These are phyloP conservation scores for Julus scanicus DNA, from an alignment of 2,888 invertebrate genomes.

Conservation along the genomic window DNA sequence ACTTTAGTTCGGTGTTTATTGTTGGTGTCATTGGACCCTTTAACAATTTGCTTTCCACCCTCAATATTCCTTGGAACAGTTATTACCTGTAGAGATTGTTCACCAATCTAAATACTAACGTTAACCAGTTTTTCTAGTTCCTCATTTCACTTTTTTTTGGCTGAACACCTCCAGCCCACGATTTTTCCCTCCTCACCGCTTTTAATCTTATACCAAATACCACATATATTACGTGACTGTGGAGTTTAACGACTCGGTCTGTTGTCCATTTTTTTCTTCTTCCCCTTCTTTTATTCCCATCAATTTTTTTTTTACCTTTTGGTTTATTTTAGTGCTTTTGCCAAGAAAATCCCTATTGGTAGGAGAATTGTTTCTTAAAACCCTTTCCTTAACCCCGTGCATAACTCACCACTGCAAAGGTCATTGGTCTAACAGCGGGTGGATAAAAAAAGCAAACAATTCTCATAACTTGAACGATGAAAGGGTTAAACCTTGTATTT, in stretches of 20 bases:
- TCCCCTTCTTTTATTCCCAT: background rate
- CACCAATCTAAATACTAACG: constrained; percentile 39
- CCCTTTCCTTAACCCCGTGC: constrained; percentile 39
- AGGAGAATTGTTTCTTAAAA: constrained; percentile 36
- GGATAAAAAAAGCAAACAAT: background rate
- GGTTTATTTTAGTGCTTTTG: constrained; percentile 38
- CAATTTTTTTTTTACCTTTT: background rate
- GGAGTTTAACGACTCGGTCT: constrained; percentile 39
- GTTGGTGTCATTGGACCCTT: constrained; percentile 37
- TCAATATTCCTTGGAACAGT: constrained; percentile 36
- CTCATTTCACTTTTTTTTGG: constrained; percentile 24
- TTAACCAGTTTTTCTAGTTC: constrained; percentile 42
- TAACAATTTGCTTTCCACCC: constrained; percentile 34
- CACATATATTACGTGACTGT: constrained; percentile 18
- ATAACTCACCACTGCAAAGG: constrained; percentile 5
- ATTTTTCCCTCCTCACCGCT: background rate
- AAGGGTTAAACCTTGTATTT: background rate
- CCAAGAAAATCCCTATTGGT: constrained; percentile 25
- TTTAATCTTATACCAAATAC: constrained; percentile 34
- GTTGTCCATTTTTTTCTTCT: background rate
- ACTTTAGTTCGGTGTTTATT: background rate
- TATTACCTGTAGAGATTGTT: constrained; percentile 30
- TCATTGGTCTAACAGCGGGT: background rate
- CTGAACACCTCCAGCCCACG: background rate
- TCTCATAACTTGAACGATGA: constrained; percentile 23